Conservation (phyloP, 2,113 vertebrate species). For the Plecotus auritus region DNA sequence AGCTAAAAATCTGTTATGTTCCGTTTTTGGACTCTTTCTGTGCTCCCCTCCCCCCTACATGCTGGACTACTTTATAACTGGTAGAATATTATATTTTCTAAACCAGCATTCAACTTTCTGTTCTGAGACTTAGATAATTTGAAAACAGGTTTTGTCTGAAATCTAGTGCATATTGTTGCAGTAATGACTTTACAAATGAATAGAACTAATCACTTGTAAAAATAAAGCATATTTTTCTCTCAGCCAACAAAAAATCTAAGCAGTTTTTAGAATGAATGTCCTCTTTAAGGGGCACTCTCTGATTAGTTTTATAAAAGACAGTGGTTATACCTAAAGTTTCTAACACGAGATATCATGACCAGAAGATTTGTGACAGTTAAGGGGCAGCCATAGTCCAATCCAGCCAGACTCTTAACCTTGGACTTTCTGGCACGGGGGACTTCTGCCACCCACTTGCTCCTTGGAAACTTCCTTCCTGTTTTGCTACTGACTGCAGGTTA, state of each 20-base stretch:
- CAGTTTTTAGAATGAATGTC: not conserved
- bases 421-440: not conserved
- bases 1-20: not conserved
- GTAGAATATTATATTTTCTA: not conserved
- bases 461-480: conserved; percentile 33
- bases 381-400: not conserved
- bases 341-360: not conserved
- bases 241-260: not conserved
- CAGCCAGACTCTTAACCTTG: not conserved
- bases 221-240: not conserved
- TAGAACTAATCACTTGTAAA: not conserved
- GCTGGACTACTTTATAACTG: not conserved
- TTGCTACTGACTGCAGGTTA: conserved; percentile 40
- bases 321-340: not conserved
- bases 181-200: not conserved
- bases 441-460: conserved; percentile 25
- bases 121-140: not conserved
- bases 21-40: not conserved
- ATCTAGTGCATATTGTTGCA: not conserved
- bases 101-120: not conserved
- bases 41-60: not conserved
- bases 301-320: not conserved
- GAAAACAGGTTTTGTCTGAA: conserved; percentile 20
- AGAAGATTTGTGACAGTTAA: not conserved
- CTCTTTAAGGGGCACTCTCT: not conserved